These are phyloP conservation scores for Drosophila putrida DNA, from an alignment of 2,888 invertebrate genomes.

Conservation along the genomic window DNA sequence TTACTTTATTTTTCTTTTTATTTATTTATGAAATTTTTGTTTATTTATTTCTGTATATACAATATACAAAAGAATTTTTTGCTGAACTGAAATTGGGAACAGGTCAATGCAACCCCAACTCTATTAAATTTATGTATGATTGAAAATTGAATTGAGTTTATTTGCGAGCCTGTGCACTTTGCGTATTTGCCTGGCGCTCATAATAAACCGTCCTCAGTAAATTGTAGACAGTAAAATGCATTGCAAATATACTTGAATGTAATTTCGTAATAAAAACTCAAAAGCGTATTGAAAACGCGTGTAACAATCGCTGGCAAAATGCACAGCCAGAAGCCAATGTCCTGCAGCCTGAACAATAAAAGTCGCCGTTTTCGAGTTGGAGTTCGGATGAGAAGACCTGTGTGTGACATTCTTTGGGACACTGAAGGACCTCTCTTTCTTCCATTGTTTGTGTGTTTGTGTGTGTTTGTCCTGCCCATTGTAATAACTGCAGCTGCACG, in stretches of 20 bases:
- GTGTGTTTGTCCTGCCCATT: constrained; percentile 36
- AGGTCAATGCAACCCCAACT: neutral
- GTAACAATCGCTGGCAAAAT: constrained; percentile 51
- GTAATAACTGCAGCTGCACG: constrained; percentile 74
- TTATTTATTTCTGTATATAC: too few species aligned
- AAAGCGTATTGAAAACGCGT: constrained; percentile 49
- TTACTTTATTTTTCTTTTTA: neutral
- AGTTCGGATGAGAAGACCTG: constrained; percentile 21
- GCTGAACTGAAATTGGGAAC: neutral
- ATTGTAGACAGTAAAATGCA: constrained; percentile 38
- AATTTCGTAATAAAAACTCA: constrained; percentile 51
- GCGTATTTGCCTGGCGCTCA: constrained; percentile 28
- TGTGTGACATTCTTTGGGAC: constrained; percentile 54
- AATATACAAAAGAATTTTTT: too few species aligned
- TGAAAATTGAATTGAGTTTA: constrained; percentile 22
- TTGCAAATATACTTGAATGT: constrained; percentile 44
- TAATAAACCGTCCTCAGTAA: constrained; percentile 11
- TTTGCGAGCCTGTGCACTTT: constrained; percentile 19
- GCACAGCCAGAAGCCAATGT: constrained; percentile 39
- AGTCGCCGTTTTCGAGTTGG: constrained; percentile 36
- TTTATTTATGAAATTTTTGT: neutral
- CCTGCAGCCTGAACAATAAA: constrained; percentile 54
- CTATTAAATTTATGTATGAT: constrained; percentile 10
- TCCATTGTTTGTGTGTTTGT: constrained; percentile 11
- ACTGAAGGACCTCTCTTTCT: constrained; percentile 20